Conservation (phyloP, 2,797 vertebrate genomes). For the Xiphorhynchus erythropygius region DNA sequence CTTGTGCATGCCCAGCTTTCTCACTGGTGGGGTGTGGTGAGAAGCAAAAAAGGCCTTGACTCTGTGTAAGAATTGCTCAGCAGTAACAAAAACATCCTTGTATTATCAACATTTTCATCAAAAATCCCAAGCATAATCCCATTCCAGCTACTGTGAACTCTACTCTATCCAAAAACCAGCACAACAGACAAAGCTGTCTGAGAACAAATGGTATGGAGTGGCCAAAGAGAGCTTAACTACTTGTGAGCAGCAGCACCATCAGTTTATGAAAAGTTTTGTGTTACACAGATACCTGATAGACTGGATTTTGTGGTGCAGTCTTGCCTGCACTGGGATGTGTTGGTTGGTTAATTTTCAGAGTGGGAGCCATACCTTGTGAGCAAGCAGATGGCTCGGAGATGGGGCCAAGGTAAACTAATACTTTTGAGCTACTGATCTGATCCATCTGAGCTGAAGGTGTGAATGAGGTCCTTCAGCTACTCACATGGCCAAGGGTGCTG, state of each 20-base stretch:
- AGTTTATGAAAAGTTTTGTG: fast-evolving
- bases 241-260: neutral
- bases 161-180: neutral
- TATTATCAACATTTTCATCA: neutral
- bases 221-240: neutral
- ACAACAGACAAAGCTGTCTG: neutral
- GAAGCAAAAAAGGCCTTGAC: neutral
- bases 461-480: neutral
- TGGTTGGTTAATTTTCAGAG: neutral
- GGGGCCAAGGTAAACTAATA: neutral
- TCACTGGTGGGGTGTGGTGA: neutral
- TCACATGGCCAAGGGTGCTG: neutral
- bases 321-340: neutral
- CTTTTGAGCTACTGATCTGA: neutral
- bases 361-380: neutral
- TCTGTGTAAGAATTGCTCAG: neutral
- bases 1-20: neutral
- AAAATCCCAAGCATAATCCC: neutral
- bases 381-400: neutral
- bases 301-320: neutral
- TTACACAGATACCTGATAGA: neutral
- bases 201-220: neutral
- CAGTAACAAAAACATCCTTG: neutral
- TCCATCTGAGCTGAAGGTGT: neutral
- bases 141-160: neutral